Evolutionary conservation across 2,797 vertebrate species (phyloP).

Genomic region (Sebastes vulpes): DNA sequence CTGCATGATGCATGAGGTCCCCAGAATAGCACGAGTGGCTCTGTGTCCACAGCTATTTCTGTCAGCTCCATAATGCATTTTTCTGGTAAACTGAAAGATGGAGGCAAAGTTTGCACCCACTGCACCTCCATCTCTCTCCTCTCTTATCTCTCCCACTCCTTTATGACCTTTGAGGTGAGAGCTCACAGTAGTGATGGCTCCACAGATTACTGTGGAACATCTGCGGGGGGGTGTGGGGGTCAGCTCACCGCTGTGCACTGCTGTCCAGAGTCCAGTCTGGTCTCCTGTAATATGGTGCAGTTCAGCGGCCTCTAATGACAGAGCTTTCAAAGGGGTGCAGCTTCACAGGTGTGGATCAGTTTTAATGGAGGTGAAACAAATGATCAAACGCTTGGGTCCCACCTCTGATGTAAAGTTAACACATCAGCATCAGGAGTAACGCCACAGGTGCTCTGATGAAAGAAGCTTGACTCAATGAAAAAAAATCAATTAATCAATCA

Average conservation of each 20-base stretch:
- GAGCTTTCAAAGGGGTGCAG: not conserved
- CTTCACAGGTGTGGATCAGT: not conserved
- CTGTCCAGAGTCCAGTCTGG: not conserved
- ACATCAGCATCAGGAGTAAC: not conserved
- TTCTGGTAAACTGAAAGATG: conserved; percentile 42
- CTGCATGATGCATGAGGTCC: conserved; percentile 64
- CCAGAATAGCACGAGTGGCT: conserved; percentile 54
- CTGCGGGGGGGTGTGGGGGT: conserved; percentile 9
- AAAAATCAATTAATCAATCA: not conserved
- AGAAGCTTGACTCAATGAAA: not conserved
- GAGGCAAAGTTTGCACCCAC: not conserved
- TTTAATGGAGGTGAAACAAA: not conserved
- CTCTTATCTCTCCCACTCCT: conserved; percentile 3
- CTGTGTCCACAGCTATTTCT: conserved; percentile 48
- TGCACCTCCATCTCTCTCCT: not conserved
- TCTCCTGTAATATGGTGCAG: not conserved
- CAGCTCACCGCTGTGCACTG: conserved; percentile 1
- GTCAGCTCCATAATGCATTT: conserved; percentile 65
- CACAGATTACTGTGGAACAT: conserved; percentile 16
- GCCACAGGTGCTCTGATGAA: not conserved
- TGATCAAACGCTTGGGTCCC: not conserved
- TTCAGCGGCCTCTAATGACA: conserved; percentile 6
- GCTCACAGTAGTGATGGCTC: conserved; percentile 6
- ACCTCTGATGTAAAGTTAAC: not conserved
- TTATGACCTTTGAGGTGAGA: conserved; percentile 49